Evolutionary conservation across 2,113 vertebrate species (phyloP), one percentile per base, ranked within the genome.

Genomic region (Hypomesus transpacificus): DNA sequence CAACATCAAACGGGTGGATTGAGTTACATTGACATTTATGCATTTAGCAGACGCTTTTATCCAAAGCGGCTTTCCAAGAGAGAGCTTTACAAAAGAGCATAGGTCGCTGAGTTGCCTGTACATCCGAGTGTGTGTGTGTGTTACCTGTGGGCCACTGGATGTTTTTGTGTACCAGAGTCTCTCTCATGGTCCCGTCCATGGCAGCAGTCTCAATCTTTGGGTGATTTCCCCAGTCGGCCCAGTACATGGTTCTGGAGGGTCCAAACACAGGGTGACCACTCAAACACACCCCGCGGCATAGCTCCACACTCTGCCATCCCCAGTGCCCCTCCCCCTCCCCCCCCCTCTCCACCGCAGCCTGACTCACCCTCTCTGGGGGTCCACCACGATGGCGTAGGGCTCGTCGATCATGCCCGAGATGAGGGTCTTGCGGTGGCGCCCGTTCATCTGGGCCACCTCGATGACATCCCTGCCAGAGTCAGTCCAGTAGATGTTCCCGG

Each of bases 171-270:
- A 99, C 94, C 81, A 98, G 88, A 0, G 92, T 99, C 85, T 97
- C 94, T 21, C 96, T 92, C 86, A 97, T 91, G 0, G 96, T 98
- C 26, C 97, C 97, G 0, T 99, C 96, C 97, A 99, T 98, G 2
- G 95, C 96, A 0, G 96, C 96, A 0, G 94, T 97, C 87, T 98
- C 97, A 0, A 99, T 99, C 89, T 99, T 98, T 14, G 96, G 96
- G 74, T 99, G 96, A 75, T 98, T 97, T 3, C 97, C 97, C 96
- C 97, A 98, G 80, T 98, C 96, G 13, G 97, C 96, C 97, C 97
- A 99, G 90, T 99, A 99, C 96, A 99, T 98, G 1, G 94, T 96
- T 69, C 97, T 98, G 70, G 21, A 5, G 58, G 26, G 21, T 17
- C 22, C 39, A 69, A 14, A 59, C 52, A 56, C 14, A 65, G 58